Evolutionary conservation across 2,888 invertebrate species (phyloP).

Genomic region (Pomacea canaliculata): DNA sequence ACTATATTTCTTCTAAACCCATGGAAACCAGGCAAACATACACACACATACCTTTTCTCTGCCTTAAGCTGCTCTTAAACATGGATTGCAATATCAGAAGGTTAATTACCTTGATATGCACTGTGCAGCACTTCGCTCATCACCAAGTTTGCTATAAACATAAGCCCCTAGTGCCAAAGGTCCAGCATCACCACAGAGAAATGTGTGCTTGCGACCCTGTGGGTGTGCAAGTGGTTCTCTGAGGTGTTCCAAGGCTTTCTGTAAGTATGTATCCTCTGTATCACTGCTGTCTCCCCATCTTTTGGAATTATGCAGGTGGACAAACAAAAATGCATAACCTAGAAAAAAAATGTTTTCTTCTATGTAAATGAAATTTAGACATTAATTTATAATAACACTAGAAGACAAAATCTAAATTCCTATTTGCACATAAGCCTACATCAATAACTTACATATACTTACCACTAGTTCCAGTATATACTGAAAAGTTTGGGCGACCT

Average conservation of each 20-base stretch:
- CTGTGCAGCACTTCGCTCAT: constrained; percentile 71
- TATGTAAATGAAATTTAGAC: not conserved
- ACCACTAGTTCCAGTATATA: constrained; percentile 83
- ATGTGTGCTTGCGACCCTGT: constrained; percentile 75
- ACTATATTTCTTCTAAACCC: no score
- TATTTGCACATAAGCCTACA: constrained; percentile 12
- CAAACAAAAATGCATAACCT: constrained; percentile 78
- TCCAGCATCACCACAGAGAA: constrained; percentile 80
- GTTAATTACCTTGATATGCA: constrained; percentile 52
- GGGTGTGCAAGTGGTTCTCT: constrained; percentile 67
- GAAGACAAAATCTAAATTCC: not conserved
- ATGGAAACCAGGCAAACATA: no score
- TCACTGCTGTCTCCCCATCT: constrained; percentile 22
- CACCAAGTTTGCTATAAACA: constrained; percentile 74
- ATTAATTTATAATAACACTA: no score
- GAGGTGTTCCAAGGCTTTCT: constrained; percentile 66
- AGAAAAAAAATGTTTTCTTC: constrained; percentile 23
- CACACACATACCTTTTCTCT: no score
- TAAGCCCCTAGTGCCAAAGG: constrained; percentile 77
- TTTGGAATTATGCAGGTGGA: constrained; percentile 70
- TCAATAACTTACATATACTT: not conserved
- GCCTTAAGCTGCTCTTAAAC: no score
- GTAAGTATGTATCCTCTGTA: constrained; percentile 57
- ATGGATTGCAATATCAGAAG: not conserved
- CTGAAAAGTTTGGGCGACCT: constrained; percentile 74